These are phyloP conservation scores for Caenorhabditis briggsae DNA, from an alignment of 1,140 invertebrate genomes.

Conservation along the genomic window DNA sequence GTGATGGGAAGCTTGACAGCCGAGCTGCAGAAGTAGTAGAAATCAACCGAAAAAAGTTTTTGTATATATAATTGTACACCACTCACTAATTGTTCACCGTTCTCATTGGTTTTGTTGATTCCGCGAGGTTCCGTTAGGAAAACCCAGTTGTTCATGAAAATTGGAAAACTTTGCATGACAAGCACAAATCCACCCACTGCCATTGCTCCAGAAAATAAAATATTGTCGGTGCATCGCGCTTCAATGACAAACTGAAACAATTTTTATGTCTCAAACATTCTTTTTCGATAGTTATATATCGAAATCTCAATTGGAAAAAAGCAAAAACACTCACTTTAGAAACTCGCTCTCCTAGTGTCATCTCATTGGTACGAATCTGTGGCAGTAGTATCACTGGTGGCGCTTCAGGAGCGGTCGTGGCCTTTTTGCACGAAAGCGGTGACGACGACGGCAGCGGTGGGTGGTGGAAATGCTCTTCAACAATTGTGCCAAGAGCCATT, in stretches of 20 bases:
- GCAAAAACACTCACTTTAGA: constrained; percentile 3
- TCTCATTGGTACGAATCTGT: constrained; percentile 37
- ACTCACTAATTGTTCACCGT: constrained; percentile 68
- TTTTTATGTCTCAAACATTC: neutral
- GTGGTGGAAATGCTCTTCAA: constrained; percentile 54
- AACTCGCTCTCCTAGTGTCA: constrained; percentile 16
- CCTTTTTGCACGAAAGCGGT: constrained; percentile 6
- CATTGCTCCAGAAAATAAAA: constrained; percentile 57
- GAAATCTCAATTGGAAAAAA: too few species aligned
- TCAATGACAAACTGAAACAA: constrained; percentile 64
- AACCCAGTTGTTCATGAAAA: constrained; percentile 70
- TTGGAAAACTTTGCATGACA: constrained; percentile 67
- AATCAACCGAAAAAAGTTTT: constrained; percentile 48
- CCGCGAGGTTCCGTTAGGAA: constrained; percentile 68
- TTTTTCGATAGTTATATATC: too few species aligned
- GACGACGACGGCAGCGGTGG: constrained; percentile 13
- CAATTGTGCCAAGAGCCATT: constrained; percentile 58
- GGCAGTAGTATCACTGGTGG: constrained; percentile 4
- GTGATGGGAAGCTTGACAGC: too few species aligned
- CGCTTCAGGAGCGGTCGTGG: constrained; percentile 1
- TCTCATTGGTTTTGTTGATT: constrained; percentile 69
- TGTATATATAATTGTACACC: neutral
- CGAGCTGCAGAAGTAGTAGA: too few species aligned
- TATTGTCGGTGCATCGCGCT: constrained; percentile 66
- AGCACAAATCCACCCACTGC: constrained; percentile 62